Evolutionary conservation across 2,797 vertebrate genomes (phyloP).

Genomic region (Heterohyrax brucei): DNA sequence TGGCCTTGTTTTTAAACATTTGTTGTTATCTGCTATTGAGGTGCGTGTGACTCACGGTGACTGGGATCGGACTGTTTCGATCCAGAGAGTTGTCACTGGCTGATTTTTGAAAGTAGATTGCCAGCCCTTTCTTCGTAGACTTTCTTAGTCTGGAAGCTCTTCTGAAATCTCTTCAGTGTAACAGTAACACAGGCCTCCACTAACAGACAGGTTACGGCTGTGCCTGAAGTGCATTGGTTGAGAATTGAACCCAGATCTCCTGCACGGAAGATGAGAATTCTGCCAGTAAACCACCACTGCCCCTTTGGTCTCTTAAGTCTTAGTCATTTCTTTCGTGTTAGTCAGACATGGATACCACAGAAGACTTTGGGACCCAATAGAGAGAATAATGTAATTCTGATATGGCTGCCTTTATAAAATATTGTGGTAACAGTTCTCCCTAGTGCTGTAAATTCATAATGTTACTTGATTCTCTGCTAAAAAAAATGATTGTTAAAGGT

Average conservation of each 20-base stretch:
- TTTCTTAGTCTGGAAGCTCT: not conserved
- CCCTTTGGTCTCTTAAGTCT: not conserved
- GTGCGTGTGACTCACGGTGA: too few relatives aligned
- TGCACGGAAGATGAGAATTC: not conserved
- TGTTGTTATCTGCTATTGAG: too few relatives aligned
- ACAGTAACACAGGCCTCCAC: not conserved
- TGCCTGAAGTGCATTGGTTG: not conserved
- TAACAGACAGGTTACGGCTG: not conserved
- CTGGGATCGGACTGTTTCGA: not conserved
- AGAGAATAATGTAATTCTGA: constrained; percentile 12
- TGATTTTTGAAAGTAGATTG: not conserved
- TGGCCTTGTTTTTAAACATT: constrained; percentile 2
- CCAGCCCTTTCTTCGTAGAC: not conserved
- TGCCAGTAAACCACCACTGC: not conserved
- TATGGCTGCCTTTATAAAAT: constrained; percentile 59
- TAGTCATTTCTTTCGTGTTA: constrained; percentile 40
- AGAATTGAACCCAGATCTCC: not conserved
- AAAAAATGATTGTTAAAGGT: not conserved
- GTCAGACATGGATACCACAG: not conserved
- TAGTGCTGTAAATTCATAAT: not conserved
- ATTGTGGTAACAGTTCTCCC: not conserved
- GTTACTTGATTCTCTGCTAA: not conserved
- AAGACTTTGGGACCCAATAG: not conserved
- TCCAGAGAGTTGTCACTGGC: not conserved
- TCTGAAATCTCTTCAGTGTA: not conserved